Base-by-base conservation (phyloP, 2,888 invertebrate genomes). In the Falcaria lacertinaria region DNA sequence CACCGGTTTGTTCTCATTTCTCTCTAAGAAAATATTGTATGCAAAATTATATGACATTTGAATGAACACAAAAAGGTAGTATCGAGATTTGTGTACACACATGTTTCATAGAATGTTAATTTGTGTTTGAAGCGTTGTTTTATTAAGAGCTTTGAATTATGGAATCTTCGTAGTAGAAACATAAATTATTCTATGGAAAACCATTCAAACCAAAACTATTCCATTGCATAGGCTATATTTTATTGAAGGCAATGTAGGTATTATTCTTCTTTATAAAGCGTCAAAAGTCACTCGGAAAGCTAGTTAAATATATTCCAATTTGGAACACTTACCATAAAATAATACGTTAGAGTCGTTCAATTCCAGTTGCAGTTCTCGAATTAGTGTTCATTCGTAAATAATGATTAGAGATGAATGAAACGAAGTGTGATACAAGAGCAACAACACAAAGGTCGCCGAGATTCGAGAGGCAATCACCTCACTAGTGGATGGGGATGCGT, bases 1-100 rank as follows among this genome's bases (percentile, higher is more conserved):
- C 89, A 87, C 74, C 48, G 74, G 64, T 73, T 62, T 66, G 80
- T 83, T 87, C 78, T 84, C 85, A 82, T 87, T 89, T 81, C 77
- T 72, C 67, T 74, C 73, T 69, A 79, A 80, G 86, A 79, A 89
- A 88, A 88, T 89, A 88, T 89, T 89, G 88, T 88, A 89, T 89
- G 89, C 88, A 88, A 89, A 88, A 84, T 82, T 81, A 83, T 89
- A 89, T 89, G 89, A 89, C 89, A 85, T 82, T 82, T 88, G 87
- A 89, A 89, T 88, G 83, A 88, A 77, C 75, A 79, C 70, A 81
- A 84, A 81, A 79, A 79, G 72, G 71, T 78, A 74, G 71, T 73
- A 70, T 71, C 65, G 65, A 63, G 77, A 80, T 79, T 79, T 82
- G 81, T 81, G 75, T 76, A 74, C 71, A 64, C 57, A 54, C 61